These are phyloP conservation scores for Corynorhinus townsendii DNA, from an alignment of 2,113 vertebrate genomes.

Conservation along the genomic window DNA sequence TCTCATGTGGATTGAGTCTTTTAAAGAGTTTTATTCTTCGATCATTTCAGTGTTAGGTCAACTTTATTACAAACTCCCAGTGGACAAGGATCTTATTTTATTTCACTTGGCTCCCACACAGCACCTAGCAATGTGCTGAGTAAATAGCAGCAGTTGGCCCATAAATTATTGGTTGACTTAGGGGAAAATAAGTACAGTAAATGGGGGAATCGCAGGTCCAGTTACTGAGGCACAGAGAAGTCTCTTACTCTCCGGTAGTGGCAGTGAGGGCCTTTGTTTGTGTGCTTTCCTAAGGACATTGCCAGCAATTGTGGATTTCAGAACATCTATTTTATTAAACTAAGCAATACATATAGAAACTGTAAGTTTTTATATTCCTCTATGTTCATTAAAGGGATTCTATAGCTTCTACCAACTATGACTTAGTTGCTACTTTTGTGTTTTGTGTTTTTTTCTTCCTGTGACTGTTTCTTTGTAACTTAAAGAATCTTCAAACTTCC, in stretches of 20 bases:
- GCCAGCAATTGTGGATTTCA: not conserved
- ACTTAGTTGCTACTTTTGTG: not conserved
- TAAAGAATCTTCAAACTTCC: not conserved
- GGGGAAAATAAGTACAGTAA: not conserved
- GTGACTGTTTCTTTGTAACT: constrained; percentile 23
- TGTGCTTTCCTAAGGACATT: not conserved
- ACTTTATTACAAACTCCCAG: not conserved
- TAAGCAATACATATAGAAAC: not conserved
- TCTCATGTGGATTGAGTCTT: not conserved
- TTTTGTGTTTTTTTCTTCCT: not conserved
- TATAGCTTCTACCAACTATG: not conserved
- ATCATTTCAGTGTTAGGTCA: not conserved
- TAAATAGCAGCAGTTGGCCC: not conserved
- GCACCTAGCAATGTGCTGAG: constrained; percentile 1
- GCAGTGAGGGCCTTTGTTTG: not conserved
- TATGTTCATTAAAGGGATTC: not conserved
- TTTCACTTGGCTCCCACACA: not conserved
- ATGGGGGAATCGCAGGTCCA: not conserved
- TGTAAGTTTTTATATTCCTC: not conserved
- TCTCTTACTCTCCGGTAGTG: not conserved
- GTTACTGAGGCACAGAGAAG: not conserved
- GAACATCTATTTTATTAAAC: not conserved
- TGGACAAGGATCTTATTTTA: constrained; percentile 12
- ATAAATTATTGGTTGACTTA: not conserved
- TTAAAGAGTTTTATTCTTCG: constrained; percentile 16